phyloP scores from a whole-genome alignment of 2,888 invertebrate genomes.

The Conus canariensis region DNA sequence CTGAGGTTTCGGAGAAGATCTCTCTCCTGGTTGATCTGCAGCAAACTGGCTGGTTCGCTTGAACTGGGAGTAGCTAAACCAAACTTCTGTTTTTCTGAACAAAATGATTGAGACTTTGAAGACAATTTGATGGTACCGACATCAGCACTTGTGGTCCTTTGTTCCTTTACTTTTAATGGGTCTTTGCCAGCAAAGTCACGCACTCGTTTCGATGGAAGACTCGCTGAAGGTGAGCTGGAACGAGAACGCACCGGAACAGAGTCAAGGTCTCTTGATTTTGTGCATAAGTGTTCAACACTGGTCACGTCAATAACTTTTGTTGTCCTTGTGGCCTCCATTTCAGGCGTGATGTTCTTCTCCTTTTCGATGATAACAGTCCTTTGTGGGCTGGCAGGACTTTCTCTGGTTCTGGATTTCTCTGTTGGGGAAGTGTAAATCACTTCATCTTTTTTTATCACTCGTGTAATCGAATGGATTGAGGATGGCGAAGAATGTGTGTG shows the following conservation, averaged over 20 bases:
- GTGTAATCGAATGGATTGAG: neutral
- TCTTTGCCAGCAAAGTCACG: neutral
- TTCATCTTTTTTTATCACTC: neutral
- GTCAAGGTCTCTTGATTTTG: neutral
- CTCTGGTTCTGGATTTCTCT: neutral
- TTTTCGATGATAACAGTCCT: too few species aligned
- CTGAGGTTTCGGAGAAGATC: neutral
- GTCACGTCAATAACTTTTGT: neutral
- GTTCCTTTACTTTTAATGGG: too few species aligned
- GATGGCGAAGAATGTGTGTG: neutral
- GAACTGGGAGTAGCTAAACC: neutral
- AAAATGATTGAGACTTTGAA: neutral
- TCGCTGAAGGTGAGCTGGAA: neutral
- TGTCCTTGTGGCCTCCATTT: too few species aligned
- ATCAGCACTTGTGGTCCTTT: neutral
- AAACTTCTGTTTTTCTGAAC: neutral
- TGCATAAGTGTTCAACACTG: neutral
- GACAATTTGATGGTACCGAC: neutral
- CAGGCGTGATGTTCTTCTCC: too few species aligned
- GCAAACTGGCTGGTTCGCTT: neutral
- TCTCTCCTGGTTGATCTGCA: neutral
- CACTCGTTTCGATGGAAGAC: neutral
- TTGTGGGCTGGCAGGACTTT: too few species aligned
- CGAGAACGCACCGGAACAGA: neutral
- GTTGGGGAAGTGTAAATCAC: neutral